Evolutionary conservation across 2,888 invertebrate genomes (phyloP), one percentile per base, ranked within the genome.

Genomic region (Hypselothyrea guttata): DNA sequence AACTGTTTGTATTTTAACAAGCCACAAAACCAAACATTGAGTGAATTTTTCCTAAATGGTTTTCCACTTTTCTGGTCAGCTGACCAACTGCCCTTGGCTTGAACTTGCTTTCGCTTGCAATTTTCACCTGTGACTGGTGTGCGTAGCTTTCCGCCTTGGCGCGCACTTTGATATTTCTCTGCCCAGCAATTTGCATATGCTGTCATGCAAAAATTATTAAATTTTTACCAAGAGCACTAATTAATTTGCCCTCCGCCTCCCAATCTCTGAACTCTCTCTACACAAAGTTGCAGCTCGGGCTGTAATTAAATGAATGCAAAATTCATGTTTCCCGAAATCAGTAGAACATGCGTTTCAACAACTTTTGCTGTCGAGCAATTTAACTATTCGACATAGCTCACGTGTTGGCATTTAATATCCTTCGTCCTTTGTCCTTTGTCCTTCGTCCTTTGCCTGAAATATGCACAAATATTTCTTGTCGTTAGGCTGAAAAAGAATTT

Each of bases 301-400:
- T 69, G 71, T 78, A 86, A 88, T 87, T 88, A 87, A 86, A 70
- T 75, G 87, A 88, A 88, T 88, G 86, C 86, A 70, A 87, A 74
- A 78, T 60, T 71, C 84, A 75, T 86, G 87, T 88, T 84, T 75
- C 62, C 64, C 73, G 61, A 81, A 81, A 86, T 86, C 71, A 70
- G 63, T 27, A 71, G 49, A 64, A 69, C 73, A 70, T 71, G 86
- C 84, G 86, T 85, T 74, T 65, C 76, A 57, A 75, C 73, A 78
- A 75, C 46, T 71, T 70, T 60, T 53, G 65, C 68, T 79, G 86
- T 86, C 66, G 66, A 85, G 81, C 54, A 78, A 86, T 83, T 84
- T 84, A 45, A 45, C 48, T 42, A 53, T 56, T 38, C 41, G 31
- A 30, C 49, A 34, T 27, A 35, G 42, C 58, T 72, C 41, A 70